Evolutionary conservation across 2,113 vertebrate species (phyloP).

Genomic region (Scytalopus superciliaris): DNA sequence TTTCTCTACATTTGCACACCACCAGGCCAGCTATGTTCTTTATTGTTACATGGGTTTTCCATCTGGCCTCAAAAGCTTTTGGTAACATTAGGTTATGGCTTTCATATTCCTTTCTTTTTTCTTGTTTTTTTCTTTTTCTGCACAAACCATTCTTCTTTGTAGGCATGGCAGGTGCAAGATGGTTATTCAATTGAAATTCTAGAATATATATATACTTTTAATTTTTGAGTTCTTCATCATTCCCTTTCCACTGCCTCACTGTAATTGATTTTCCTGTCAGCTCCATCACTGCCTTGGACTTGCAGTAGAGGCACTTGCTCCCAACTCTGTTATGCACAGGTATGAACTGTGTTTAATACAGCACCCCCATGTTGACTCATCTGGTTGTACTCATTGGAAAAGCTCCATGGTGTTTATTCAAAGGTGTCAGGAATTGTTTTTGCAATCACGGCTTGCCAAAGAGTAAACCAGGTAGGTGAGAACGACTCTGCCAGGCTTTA

Average conservation of each 20-base stretch:
- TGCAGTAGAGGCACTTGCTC: not conserved
- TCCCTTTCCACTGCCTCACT: conserved; percentile 33
- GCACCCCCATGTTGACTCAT: not conserved
- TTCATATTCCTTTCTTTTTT: not conserved
- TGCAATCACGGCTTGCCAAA: conserved; percentile 40
- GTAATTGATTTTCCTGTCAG: conserved; percentile 40
- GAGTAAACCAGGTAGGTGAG: not conserved
- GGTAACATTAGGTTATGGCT: not conserved
- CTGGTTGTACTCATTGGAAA: conserved; percentile 11
- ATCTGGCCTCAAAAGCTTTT: not conserved
- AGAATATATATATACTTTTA: not conserved
- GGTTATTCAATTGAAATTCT: conserved; percentile 35
- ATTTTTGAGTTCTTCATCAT: not conserved
- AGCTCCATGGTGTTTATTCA: not conserved
- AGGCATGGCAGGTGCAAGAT: conserved; percentile 17
- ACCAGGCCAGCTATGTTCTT: not conserved
- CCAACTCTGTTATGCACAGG: not conserved
- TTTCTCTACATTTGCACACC: not conserved
- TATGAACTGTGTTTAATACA: not conserved
- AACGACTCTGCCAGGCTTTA: conserved; percentile 32
- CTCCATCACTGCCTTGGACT: not conserved
- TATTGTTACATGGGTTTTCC: not conserved
- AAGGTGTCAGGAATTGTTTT: not conserved
- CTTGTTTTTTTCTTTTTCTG: not conserved
- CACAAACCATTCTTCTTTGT: not conserved